phyloP scores from a whole-genome alignment of 2,113 vertebrate species.

The Sinocyclocheilus rhinocerous region DNA sequence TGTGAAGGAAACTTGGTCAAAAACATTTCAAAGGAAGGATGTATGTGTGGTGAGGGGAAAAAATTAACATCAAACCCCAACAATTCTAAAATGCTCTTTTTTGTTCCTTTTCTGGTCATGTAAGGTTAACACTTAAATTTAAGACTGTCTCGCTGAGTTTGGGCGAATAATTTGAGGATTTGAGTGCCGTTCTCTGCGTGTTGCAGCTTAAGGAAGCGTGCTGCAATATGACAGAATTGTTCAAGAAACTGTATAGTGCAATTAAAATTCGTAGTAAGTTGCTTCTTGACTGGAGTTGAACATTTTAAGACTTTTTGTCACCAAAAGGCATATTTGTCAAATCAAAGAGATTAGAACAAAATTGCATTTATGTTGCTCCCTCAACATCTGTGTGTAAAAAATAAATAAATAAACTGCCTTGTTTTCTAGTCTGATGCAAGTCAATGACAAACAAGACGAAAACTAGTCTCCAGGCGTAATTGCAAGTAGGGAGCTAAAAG shows the following conservation, averaged over 20 bases:
- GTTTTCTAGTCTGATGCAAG: conserved; percentile 24
- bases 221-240: not conserved
- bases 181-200: too few species aligned
- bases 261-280: not conserved
- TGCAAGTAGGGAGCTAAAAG: not conserved
- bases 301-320: not conserved
- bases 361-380: not conserved
- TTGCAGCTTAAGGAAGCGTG: not conserved
- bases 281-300: not conserved
- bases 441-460: not conserved
- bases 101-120: conserved; percentile 12
- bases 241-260: not conserved
- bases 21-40: conserved; percentile 48
- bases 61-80: conserved; percentile 26
- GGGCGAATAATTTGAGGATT: not conserved
- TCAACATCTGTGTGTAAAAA: not conserved
- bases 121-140: conserved; percentile 30
- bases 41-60: not conserved
- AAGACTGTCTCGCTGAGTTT: conserved; percentile 21
- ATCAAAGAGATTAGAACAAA: conserved; percentile 23
- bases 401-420: not conserved
- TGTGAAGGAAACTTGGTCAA: conserved; percentile 31
- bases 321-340: conserved; percentile 14
- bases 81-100: conserved; percentile 28
- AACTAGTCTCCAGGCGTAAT: not conserved